Conservation (phyloP, 2,797 vertebrate genomes). For the Linurgus olivaceus region DNA sequence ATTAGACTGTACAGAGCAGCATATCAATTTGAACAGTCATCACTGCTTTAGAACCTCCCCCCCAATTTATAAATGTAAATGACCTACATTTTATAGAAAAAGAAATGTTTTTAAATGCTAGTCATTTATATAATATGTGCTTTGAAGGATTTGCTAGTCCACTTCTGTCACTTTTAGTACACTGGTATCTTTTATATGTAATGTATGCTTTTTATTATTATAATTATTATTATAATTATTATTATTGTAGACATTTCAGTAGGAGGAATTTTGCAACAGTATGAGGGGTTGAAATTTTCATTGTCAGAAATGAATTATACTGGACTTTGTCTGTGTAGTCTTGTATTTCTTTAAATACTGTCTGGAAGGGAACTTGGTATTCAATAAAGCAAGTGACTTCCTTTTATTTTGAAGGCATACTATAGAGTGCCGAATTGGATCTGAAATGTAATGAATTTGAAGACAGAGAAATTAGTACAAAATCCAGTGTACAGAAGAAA, state of each 20-base stretch:
- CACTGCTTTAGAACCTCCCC: constrained; percentile 73
- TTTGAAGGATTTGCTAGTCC: constrained; percentile 85
- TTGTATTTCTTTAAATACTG: constrained; percentile 81
- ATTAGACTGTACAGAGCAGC: constrained; percentile 75
- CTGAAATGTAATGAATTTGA: constrained; percentile 65
- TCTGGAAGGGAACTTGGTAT: constrained; percentile 77
- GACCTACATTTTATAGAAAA: constrained; percentile 80
- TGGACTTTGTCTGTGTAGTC: constrained; percentile 85
- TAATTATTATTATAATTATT: constrained; percentile 81
- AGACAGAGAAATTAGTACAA: constrained; percentile 61
- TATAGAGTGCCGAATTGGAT: constrained; percentile 73
- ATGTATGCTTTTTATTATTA: constrained; percentile 91
- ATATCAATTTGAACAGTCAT: constrained; percentile 74
- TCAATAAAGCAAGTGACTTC: constrained; percentile 78
- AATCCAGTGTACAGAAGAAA: constrained; percentile 72
- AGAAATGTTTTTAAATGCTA: constrained; percentile 83
- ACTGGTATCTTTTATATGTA: constrained; percentile 91
- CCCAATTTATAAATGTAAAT: constrained; percentile 81
- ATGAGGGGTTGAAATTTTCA: constrained; percentile 83
- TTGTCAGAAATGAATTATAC: constrained; percentile 86
- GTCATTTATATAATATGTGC: constrained; percentile 83
- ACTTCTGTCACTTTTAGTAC: constrained; percentile 88
- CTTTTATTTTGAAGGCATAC: constrained; percentile 77
- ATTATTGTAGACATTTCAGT: constrained; percentile 91
- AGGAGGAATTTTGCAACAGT: constrained; percentile 89